Base-by-base conservation (phyloP, 2,888 invertebrate genomes). In the Orthosia cruda region DNA sequence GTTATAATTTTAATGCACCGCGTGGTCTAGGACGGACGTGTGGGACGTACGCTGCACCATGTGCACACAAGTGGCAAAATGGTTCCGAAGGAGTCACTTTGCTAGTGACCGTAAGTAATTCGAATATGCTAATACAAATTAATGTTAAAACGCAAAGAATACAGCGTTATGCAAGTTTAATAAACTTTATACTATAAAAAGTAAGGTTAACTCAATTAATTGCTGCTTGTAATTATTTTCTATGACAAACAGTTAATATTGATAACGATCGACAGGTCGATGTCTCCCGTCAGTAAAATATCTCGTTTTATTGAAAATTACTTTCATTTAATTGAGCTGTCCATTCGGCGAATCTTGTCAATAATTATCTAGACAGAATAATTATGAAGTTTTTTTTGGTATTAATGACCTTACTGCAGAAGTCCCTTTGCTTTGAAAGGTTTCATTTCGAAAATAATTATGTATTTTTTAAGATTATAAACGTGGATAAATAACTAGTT, bases 301-400 rank as follows among this genome's bases (percentile, higher is more conserved):
- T 3, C 12, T 32, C 18, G 47, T 71, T 77, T 66, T 23, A 72
- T 63, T 50, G 47, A 57, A 69, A 66, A 73, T 64, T 16, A 55
- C 13, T 65, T 54, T 77, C 1, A 52, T 59, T 78, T 69, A 71
- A 77, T 77, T 71, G 61, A 61, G 61, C 64, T 54, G 64, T 71
- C 59, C n/a, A 2, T 54, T 59, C n/a, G 13, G n/a, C 3, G 13
- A 69, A 49, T 20, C n/a, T n/a, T 15, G 12, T 71, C n/a, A 3
- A 50, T 77, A 47, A 64, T 71, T 82, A 54, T 64, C 13, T 63
- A 64, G 50, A 7, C 18, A n/a, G 15, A 15, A n/a, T 52, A 26
- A 26, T 2, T 26, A 26, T 26, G 55, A 4, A 55, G 63, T 52
- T 16, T 61, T 62, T 26, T 63, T 5, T 18, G 32, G 5, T 71